phyloP scores from a whole-genome alignment of 2,888 invertebrate genomes.

The Eurois occulta region DNA sequence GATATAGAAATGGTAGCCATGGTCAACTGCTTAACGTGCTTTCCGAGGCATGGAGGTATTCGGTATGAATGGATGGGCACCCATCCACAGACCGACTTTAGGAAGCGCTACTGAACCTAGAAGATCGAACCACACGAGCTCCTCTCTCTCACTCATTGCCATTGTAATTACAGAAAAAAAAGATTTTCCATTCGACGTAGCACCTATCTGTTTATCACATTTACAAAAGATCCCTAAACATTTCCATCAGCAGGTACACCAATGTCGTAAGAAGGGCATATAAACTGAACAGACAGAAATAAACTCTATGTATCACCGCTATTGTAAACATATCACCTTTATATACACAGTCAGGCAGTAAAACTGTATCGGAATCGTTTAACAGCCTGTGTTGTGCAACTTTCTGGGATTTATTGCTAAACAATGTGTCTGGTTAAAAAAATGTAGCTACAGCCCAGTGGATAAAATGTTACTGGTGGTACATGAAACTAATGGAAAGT shows the following conservation, averaged over 20 bases:
- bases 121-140: not conserved
- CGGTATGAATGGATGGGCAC: not conserved
- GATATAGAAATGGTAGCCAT: not conserved
- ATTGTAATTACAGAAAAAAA: not conserved
- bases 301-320: conserved; percentile 41
- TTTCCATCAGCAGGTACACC: conserved; percentile 4
- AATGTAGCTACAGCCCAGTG: conserved; percentile 1
- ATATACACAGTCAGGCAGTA: conserved; percentile 31
- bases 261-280: conserved; percentile 46
- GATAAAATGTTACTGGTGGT: not conserved
- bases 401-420: conserved; percentile 43
- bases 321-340: conserved; percentile 58
- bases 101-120: not conserved
- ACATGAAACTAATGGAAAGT: too few relatives aligned
- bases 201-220: not conserved
- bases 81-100: not conserved
- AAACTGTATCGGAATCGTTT: conserved; percentile 47
- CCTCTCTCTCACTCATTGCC: not conserved
- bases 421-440: conserved; percentile 36
- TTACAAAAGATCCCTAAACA: not conserved
- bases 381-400: conserved; percentile 51
- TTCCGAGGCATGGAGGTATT: not conserved
- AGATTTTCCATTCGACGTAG: not conserved
- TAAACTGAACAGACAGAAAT: conserved; percentile 38
- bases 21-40: not conserved